Evolutionary conservation across 2,888 invertebrate species (phyloP).

Genomic region (Drosophila recens): DNA sequence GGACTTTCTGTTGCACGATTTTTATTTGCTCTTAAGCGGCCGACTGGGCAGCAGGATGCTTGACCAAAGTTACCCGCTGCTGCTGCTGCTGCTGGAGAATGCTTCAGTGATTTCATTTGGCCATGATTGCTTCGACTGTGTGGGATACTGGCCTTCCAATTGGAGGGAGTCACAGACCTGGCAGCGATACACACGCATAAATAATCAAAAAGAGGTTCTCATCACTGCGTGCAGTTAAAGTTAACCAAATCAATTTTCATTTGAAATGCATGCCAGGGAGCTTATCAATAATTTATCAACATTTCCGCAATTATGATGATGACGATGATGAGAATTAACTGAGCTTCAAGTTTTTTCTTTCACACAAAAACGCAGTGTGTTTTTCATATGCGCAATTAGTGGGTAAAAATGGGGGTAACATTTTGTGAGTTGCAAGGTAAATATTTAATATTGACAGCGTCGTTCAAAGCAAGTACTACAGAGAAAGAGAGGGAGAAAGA

Average conservation of each 20-base stretch:
- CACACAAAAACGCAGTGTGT: constrained; percentile 15
- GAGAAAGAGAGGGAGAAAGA: not conserved
- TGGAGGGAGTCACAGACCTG: not conserved
- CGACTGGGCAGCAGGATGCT: constrained; percentile 49
- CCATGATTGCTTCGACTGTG: constrained; percentile 60
- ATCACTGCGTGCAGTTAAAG: constrained; percentile 10
- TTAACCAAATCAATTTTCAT: constrained; percentile 63
- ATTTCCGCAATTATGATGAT: constrained; percentile 38
- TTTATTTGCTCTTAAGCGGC: constrained; percentile 73
- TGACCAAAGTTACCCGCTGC: constrained; percentile 30
- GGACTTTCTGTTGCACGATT: constrained; percentile 47
- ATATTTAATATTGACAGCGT: constrained; percentile 62
- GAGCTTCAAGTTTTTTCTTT: constrained; percentile 16
- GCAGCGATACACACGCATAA: constrained; percentile 43
- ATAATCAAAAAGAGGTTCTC: constrained; percentile 49
- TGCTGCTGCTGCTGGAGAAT: constrained; percentile 14
- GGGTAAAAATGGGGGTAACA: constrained; percentile 30
- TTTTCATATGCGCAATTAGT: constrained; percentile 45
- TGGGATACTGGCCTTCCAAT: constrained; percentile 1
- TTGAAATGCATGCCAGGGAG: constrained; percentile 44
- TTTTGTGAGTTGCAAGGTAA: constrained; percentile 52
- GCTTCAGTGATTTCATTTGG: constrained; percentile 59
- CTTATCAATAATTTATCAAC: constrained; percentile 48
- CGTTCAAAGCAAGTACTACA: constrained; percentile 21
- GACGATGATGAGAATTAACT: constrained; percentile 34